A percentile compares a stretch with the other conserved stretches of the same genome.
phyloP scores from a whole-genome alignment of 1,140 invertebrate genomes.

The Asbolus verrucosus region DNA sequence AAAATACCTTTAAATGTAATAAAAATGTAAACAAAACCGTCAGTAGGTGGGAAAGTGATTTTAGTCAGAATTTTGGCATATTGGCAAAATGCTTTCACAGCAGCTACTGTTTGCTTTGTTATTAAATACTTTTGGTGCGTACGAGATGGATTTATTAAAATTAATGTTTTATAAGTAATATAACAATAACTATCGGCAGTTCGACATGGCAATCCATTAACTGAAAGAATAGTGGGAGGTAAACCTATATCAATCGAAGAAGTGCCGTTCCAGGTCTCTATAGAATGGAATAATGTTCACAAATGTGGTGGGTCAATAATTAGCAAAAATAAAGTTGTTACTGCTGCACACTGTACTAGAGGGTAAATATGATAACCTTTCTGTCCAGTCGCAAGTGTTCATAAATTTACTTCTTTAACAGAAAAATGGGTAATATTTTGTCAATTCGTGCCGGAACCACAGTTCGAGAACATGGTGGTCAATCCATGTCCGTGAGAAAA shows the following conservation, averaged over 20 bases:
- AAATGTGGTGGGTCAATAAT: constrained; percentile 15
- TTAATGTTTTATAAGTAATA: too few relatives aligned
- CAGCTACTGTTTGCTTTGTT: too few relatives aligned
- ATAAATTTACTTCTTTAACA: too few relatives aligned
- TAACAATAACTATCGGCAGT: too few relatives aligned
- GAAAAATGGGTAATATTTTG: neutral
- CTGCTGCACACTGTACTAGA: constrained; percentile 6
- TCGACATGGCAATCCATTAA: too few relatives aligned
- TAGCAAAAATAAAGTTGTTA: neutral
- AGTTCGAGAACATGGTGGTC: neutral
- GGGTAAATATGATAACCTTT: constrained; percentile 5
- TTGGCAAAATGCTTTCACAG: too few relatives aligned
- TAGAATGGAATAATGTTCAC: neutral
- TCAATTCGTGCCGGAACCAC: constrained; percentile 1
- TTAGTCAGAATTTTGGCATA: too few relatives aligned
- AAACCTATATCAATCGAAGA: neutral
- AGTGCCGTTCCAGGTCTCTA: neutral
- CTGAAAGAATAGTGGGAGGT: constrained; percentile 17
- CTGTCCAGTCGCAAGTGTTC: neutral
- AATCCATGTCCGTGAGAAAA: neutral
- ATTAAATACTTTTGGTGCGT: too few relatives aligned
- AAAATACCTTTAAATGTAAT: too few relatives aligned
- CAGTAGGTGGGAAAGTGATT: too few relatives aligned
- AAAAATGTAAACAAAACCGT: too few relatives aligned
- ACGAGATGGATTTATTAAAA: too few relatives aligned